Base-by-base conservation (phyloP, 2,888 invertebrate species). In the Papilio demoleus region DNA sequence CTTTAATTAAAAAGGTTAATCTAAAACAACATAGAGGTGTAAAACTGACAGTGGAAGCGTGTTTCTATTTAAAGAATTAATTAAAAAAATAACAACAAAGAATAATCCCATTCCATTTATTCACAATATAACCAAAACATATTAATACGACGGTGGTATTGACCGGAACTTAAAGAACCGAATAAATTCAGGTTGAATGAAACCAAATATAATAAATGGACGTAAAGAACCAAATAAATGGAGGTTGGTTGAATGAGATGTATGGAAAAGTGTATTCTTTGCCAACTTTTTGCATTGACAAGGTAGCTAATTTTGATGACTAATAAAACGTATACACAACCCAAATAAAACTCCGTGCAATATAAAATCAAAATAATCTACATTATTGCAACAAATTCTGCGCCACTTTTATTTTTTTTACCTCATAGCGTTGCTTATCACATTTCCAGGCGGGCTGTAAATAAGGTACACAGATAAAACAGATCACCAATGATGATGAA, bases 381-480 rank as follows among this genome's bases (percentile, higher is more conserved):
- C n/a, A 65, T 50, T 68, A 50, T 59, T 64, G 59, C 59, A 67
- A 73, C 73, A 65, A 76, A 82, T 72, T 75, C 79, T 74, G 59
- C 72, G 74, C 74, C 78, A 68, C 68, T 68, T 60, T n/a, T n/a
- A n/a, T n/a, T n/a, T n/a, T n/a, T n/a, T 76, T 88, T 91, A 92
- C 92, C 92, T 92, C 86, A 80, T 76, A 75, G 81, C 83, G 79
- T 84, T 83, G 77, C 81, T 81, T 81, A 85, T 77, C 76, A 87
- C 85, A 79, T 85, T 84, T 84, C 90, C 88, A 71, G 88, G 87
- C 76, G 85, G 85, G 86, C 92, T 92, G 91, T 74, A 86, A 89
- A 86, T 77, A 85, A 83, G 8, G 42, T 19, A 19, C 8, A 19
- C 9, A 19, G 0, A 19, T 17, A 19, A 45, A 42, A 17, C 6